Conservation (phyloP, 2,113 vertebrate species). For the Carollia perspicillata region DNA sequence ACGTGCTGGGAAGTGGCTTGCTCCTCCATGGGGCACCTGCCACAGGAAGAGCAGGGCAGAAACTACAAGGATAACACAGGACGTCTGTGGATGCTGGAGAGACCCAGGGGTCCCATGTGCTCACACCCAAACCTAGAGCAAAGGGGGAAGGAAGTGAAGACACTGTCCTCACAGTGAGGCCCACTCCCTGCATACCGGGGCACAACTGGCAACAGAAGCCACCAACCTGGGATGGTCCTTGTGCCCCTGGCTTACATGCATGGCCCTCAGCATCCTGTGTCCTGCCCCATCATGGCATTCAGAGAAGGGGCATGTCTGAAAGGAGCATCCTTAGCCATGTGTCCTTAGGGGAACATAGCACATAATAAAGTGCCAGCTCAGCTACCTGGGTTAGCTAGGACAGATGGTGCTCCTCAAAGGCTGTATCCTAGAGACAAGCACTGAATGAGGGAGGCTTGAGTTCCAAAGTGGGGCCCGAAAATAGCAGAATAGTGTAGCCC, state of each 20-base stretch:
- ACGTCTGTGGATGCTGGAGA: background rate
- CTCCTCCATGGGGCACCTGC: background rate
- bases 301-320: background rate
- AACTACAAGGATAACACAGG: background rate
- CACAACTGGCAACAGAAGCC: background rate
- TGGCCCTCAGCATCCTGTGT: background rate
- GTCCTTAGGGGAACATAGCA: background rate
- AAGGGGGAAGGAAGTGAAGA: background rate
- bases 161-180: background rate
- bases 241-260: background rate
- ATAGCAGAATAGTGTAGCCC: conserved; percentile 63
- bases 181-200: background rate
- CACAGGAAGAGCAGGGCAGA: background rate
- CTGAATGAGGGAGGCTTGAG: conserved; percentile 46
- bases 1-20: conserved; percentile 62
- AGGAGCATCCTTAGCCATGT: background rate
- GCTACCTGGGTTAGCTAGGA: background rate
- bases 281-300: background rate
- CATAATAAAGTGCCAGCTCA: background rate
- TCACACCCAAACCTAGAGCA: background rate
- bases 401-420: background rate
- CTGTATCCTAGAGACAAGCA: conserved; percentile 66
- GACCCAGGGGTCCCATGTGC: background rate
- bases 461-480: conserved; percentile 46
- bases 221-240: background rate